phyloP scores from a whole-genome alignment of 2,888 invertebrate species.

The Gortyna flavago region DNA sequence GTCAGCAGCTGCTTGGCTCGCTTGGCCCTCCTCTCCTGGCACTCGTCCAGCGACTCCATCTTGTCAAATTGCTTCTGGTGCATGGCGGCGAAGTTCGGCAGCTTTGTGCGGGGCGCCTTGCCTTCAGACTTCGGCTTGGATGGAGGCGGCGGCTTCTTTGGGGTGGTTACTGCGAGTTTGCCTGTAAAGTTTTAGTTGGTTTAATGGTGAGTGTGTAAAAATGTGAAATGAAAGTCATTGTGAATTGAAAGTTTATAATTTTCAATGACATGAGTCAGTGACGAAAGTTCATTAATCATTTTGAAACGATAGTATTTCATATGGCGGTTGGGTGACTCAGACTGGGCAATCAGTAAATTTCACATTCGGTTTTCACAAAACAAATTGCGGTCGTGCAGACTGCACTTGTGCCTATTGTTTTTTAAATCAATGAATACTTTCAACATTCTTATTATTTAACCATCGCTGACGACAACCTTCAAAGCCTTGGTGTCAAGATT shows the following conservation, averaged over 20 bases:
- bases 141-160: constrained; percentile 51
- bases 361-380: not conserved
- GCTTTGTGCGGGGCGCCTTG: constrained; percentile 88
- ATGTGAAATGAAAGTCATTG: not conserved
- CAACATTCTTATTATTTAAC: not conserved
- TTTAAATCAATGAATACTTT: too few relatives aligned
- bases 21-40: constrained; percentile 86
- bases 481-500: not conserved
- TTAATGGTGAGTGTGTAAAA: not conserved
- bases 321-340: too few relatives aligned
- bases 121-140: constrained; percentile 70
- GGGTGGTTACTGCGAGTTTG: constrained; percentile 70
- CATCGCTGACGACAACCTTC: not conserved
- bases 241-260: not conserved
- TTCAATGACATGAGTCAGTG: not conserved
- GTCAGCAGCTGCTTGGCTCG: constrained; percentile 85
- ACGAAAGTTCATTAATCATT: too few relatives aligned
- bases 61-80: constrained; percentile 91
- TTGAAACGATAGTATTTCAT: constrained; percentile 4
- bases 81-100: constrained; percentile 93
- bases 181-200: constrained; percentile 65
- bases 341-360: not conserved
- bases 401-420: not conserved
- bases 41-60: constrained; percentile 92
- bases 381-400: not conserved